Percentiles rank a stretch among this genome's conserved stretches.
phyloP scores from a whole-genome alignment of 2,888 invertebrate genomes.

The Schizotus pectinicornis region DNA sequence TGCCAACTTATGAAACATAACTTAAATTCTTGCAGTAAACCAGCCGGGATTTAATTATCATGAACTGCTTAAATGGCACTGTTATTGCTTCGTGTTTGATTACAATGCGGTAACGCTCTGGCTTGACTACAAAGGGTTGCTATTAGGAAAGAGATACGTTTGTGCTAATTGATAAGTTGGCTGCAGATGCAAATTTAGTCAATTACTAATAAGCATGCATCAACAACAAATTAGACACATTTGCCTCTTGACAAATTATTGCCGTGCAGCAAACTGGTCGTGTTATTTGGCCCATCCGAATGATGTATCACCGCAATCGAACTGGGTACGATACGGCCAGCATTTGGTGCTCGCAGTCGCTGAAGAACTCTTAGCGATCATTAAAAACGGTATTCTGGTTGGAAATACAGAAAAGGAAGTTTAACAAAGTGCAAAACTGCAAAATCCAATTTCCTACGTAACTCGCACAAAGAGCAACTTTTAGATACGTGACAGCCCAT shows the following conservation, averaged over 20 bases:
- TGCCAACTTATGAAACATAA: no score
- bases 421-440: conserved; percentile 38
- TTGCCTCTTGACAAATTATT: conserved; percentile 31
- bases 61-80: no score
- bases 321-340: neutral
- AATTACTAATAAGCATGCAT: no score
- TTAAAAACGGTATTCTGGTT: conserved; percentile 18
- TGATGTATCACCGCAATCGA: neutral
- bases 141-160: no score
- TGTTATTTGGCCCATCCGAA: conserved; percentile 3
- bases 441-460: conserved; percentile 39
- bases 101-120: no score
- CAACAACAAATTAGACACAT: conserved; percentile 18
- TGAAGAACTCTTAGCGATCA: conserved; percentile 13
- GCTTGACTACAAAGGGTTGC: no score
- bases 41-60: no score
- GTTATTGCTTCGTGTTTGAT: no score
- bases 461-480: conserved; percentile 37
- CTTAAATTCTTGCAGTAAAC: no score
- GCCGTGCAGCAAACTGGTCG: conserved; percentile 30
- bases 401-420: conserved; percentile 22
- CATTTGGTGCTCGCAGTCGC: no score
- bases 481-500: conserved; percentile 36
- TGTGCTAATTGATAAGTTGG: no score
- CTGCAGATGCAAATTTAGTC: no score